A percentile compares a stretch with the other conserved stretches of the same genome.
Conservation (phyloP, 1,140 invertebrate genomes). For the Eumeta japonica region DNA sequence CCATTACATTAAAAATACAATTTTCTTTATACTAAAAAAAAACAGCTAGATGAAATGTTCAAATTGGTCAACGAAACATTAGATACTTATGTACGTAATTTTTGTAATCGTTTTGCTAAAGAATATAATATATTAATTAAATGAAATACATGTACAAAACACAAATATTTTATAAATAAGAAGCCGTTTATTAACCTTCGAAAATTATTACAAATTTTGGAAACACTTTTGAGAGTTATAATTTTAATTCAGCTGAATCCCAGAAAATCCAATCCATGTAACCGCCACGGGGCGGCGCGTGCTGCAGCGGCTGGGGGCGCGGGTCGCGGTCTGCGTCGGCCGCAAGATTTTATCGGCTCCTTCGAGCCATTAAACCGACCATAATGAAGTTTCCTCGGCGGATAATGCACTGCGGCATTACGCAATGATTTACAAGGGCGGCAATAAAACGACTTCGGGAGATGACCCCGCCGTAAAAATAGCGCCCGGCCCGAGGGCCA, state of each 20-base stretch:
- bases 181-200: neutral
- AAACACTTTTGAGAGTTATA: neutral
- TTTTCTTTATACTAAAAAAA: no score
- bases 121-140: no score
- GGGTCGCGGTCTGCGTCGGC: neutral
- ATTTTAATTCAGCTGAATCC: neutral
- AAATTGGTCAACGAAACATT: no score
- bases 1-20: no score
- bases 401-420: constrained; percentile 52
- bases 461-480: constrained; percentile 47
- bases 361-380: constrained; percentile 53
- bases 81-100: no score
- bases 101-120: no score
- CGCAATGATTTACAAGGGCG: constrained; percentile 52
- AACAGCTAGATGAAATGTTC: no score
- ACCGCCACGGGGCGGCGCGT: neutral
- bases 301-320: neutral
- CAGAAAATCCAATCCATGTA: neutral
- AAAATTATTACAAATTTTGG: neutral
- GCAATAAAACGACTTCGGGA: constrained; percentile 58
- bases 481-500: constrained; percentile 19
- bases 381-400: constrained; percentile 52
- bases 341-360: constrained; percentile 50
- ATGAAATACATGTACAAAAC: no score
- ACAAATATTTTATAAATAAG: neutral